These are phyloP conservation scores for Diarsia mendica DNA, from an alignment of 2,888 invertebrate genomes.

Conservation along the genomic window DNA sequence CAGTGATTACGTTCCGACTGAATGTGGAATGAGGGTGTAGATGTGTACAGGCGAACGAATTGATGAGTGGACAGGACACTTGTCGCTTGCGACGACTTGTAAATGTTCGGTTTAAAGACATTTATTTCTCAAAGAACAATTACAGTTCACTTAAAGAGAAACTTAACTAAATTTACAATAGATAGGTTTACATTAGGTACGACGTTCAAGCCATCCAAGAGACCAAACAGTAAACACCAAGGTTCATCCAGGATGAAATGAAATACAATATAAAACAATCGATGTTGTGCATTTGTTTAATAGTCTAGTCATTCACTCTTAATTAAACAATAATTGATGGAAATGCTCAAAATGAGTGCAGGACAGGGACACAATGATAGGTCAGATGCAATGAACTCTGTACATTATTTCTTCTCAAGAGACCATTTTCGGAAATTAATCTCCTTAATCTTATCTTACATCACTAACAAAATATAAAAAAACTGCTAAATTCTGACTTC, in stretches of 20 bases:
- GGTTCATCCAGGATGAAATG: too few relatives aligned
- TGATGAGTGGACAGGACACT: neutral
- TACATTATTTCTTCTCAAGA: neutral
- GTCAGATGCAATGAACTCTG: neutral
- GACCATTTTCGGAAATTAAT: neutral
- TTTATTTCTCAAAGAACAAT: too few relatives aligned
- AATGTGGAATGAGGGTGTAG: constrained; percentile 72
- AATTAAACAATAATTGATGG: neutral
- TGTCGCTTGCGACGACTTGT: constrained; percentile 8
- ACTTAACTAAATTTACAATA: too few relatives aligned
- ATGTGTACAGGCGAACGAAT: constrained; percentile 12
- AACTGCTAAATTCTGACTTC: neutral
- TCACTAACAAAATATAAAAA: neutral
- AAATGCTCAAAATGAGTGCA: neutral
- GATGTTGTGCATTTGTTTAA: too few relatives aligned
- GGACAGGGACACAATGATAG: neutral
- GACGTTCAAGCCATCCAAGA: too few relatives aligned
- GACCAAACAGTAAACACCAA: too few relatives aligned
- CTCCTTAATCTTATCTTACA: neutral
- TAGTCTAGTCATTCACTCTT: too few relatives aligned
- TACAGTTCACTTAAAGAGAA: too few relatives aligned
- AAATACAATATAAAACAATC: too few relatives aligned
- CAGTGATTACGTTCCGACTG: constrained; percentile 70
- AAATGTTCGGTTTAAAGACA: too few relatives aligned
- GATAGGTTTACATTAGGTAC: too few relatives aligned